Evolutionary conservation across 2,888 invertebrate genomes (phyloP).

Genomic region (Pogonocherus hispidulus): DNA sequence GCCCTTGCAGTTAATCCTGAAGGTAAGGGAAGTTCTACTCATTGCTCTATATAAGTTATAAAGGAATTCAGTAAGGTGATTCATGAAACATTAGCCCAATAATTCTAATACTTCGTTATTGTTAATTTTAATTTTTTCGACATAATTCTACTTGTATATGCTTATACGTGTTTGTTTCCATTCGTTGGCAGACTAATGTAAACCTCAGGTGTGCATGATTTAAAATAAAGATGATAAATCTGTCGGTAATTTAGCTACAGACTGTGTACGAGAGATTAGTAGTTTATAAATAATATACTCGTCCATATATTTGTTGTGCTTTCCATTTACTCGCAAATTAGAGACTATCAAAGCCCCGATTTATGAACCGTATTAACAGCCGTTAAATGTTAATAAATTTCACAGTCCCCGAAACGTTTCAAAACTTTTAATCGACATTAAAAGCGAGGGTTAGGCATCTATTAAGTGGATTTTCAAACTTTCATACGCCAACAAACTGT

Average conservation of each 20-base stretch:
- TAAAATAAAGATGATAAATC: too few relatives aligned
- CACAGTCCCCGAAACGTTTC: slow-evolving; percentile 8
- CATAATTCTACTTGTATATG: too few relatives aligned
- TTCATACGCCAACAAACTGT: slow-evolving; percentile 21
- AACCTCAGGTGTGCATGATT: too few relatives aligned
- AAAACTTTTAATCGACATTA: slow-evolving; percentile 24
- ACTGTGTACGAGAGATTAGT: too few relatives aligned
- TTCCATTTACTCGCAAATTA: not conserved
- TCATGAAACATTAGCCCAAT: not conserved
- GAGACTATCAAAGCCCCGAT: not conserved
- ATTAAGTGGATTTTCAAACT: slow-evolving; percentile 21
- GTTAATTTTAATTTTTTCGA: too few relatives aligned
- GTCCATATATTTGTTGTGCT: not conserved
- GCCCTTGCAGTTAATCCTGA: slow-evolving; percentile 48
- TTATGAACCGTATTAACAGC: not conserved
- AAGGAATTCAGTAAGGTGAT: not conserved
- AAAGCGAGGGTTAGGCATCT: slow-evolving; percentile 17
- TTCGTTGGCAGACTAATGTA: too few relatives aligned
- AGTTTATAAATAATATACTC: too few relatives aligned
- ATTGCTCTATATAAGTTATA: slow-evolving; percentile 31
- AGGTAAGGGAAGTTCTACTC: slow-evolving; percentile 33
- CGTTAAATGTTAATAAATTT: slow-evolving; percentile 20
- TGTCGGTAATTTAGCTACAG: too few relatives aligned
- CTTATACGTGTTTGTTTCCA: too few relatives aligned
- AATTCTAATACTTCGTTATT: too few relatives aligned